Conservation (phyloP, 2,888 invertebrate species). For the Protodeltote pygarga region DNA sequence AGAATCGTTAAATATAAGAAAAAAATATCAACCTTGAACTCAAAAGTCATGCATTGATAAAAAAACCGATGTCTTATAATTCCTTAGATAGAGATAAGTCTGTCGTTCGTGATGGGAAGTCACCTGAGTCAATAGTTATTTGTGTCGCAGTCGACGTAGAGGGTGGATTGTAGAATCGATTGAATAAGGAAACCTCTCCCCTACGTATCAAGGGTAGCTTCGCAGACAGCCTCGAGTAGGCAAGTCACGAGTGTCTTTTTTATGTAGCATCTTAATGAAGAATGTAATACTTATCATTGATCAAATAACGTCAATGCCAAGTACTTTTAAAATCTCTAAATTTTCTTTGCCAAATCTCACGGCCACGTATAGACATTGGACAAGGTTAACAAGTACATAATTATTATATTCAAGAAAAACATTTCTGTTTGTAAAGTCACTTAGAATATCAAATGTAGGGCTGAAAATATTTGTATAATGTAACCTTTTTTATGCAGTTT, state of each 20-base stretch:
- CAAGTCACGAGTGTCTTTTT: conserved; percentile 41
- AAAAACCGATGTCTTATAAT: conserved; percentile 6
- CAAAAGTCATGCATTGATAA: not conserved
- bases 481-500: conserved; percentile 6
- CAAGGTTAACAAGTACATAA: conserved; percentile 42
- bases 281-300: conserved; percentile 40
- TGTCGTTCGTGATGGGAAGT: conserved; percentile 29
- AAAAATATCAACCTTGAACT: not conserved
- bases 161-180: conserved; percentile 75
- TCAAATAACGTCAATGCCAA: conserved; percentile 34
- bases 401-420: not conserved
- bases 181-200: conserved; percentile 59
- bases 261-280: conserved; percentile 46
- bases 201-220: conserved; percentile 62
- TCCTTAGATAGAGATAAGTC: conserved; percentile 21
- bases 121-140: conserved; percentile 68
- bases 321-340: conserved; percentile 14
- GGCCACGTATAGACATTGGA: conserved; percentile 22
- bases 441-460: conserved; percentile 7
- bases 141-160: conserved; percentile 54
- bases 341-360: conserved; percentile 33
- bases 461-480: conserved; percentile 11
- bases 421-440: conserved; percentile 1
- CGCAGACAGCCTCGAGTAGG: conserved; percentile 36
- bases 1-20: not conserved